These are phyloP conservation scores for Zootermopsis nevadensis DNA, from an alignment of 2,888 invertebrate genomes.

Conservation along the genomic window DNA sequence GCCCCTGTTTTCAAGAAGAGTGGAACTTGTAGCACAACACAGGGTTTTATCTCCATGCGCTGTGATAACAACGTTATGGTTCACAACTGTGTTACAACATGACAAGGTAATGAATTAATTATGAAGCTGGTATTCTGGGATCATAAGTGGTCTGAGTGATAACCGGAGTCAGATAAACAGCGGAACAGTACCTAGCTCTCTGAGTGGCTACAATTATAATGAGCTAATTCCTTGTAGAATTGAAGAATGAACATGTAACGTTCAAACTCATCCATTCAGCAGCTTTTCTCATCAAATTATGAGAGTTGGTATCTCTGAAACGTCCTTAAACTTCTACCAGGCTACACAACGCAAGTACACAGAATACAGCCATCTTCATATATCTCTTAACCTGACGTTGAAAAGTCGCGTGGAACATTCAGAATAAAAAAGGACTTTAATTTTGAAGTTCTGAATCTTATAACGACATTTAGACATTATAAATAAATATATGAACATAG, in stretches of 20 bases:
- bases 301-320: no score
- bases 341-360: neutral
- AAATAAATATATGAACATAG: no score
- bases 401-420: neutral
- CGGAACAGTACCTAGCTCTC: neutral
- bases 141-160: constrained; percentile 13
- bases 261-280: no score
- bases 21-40: constrained; percentile 17
- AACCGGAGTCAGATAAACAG: neutral
- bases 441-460: no score
- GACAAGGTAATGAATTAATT: constrained; percentile 35
- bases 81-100: constrained; percentile 13
- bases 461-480: no score
- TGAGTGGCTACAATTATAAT: neutral
- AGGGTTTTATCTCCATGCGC: constrained; percentile 19
- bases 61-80: constrained; percentile 24
- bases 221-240: neutral
- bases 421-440: neutral
- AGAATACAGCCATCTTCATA: neutral
- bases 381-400: neutral
- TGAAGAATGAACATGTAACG: no score
- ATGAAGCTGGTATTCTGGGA: constrained; percentile 11
- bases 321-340: neutral
- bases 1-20: neutral
- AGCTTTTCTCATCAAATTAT: no score